phyloP scores from a whole-genome alignment of 2,113 vertebrate genomes.

The Copsychus sechellarum region DNA sequence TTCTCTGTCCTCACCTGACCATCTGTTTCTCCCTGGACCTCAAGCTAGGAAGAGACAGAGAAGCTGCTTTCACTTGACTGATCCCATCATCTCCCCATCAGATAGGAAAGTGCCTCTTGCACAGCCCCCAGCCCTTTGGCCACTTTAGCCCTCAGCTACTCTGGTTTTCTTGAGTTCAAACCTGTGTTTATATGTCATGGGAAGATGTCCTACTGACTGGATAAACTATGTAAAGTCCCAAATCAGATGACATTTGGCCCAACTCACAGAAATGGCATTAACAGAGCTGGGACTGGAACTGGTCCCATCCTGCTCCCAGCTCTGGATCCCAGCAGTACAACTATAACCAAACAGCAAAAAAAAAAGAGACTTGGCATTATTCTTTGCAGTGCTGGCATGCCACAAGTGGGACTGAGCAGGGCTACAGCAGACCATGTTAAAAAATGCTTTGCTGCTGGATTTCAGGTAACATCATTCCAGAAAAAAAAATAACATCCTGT shows the following conservation, averaged over 20 bases:
- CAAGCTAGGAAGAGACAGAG: background rate
- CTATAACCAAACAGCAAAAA: background rate
- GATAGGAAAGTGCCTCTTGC: background rate
- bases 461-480: background rate
- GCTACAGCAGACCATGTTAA: background rate
- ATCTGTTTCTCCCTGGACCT: background rate
- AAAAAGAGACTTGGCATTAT: background rate
- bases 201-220: background rate
- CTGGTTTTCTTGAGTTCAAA: background rate
- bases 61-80: background rate
- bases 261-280: background rate
- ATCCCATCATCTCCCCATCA: background rate
- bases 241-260: background rate
- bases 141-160: background rate
- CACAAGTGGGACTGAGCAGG: background rate
- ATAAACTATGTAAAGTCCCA: background rate
- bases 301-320: background rate
- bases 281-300: background rate
- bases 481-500: background rate
- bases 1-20: conserved; percentile 25
- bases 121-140: background rate
- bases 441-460: background rate
- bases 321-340: background rate
- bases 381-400: background rate
- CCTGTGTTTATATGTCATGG: background rate